A percentile compares a stretch with the other conserved stretches of the same genome.
phyloP scores from a whole-genome alignment of 2,797 vertebrate species.

The Pygocentrus nattereri region DNA sequence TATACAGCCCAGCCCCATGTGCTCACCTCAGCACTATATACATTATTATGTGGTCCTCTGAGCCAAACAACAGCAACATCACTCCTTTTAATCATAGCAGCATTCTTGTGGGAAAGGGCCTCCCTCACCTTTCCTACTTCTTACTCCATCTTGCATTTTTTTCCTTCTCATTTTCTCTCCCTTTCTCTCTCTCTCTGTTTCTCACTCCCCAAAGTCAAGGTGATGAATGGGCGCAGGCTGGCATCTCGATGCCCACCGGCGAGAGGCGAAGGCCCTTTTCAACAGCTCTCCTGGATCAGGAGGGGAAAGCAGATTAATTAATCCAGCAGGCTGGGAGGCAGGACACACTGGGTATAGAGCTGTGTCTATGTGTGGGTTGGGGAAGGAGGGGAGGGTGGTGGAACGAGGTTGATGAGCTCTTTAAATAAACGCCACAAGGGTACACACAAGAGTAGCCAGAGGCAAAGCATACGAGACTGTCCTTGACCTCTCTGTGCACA shows the following conservation, averaged over 20 bases:
- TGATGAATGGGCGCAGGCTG: slow-evolving; percentile 81
- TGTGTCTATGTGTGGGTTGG: slow-evolving; percentile 17
- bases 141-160: slow-evolving; percentile 27
- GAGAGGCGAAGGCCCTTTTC: slow-evolving; percentile 73
- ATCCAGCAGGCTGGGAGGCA: slow-evolving; percentile 76
- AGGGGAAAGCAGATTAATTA: slow-evolving; percentile 81
- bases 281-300: slow-evolving; percentile 76
- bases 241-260: slow-evolving; percentile 79
- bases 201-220: slow-evolving; percentile 53
- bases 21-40: slow-evolving; percentile 58
- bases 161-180: slow-evolving; percentile 14
- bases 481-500: slow-evolving; percentile 77
- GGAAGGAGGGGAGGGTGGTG: slow-evolving; percentile 36
- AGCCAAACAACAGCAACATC: slow-evolving; percentile 54
- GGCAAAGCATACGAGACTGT: slow-evolving; percentile 75
- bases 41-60: slow-evolving; percentile 48
- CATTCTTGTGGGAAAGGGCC: slow-evolving; percentile 39
- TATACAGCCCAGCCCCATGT: slow-evolving; percentile 26
- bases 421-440: slow-evolving; percentile 84
- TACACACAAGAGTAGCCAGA: slow-evolving; percentile 77
- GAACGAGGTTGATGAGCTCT: slow-evolving; percentile 72
- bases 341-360: slow-evolving; percentile 53
- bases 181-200: slow-evolving; percentile 24
- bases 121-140: slow-evolving; percentile 47
- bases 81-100: slow-evolving; percentile 60